phyloP scores from a whole-genome alignment of 2,888 invertebrate genomes.

The Aradus depressus region DNA sequence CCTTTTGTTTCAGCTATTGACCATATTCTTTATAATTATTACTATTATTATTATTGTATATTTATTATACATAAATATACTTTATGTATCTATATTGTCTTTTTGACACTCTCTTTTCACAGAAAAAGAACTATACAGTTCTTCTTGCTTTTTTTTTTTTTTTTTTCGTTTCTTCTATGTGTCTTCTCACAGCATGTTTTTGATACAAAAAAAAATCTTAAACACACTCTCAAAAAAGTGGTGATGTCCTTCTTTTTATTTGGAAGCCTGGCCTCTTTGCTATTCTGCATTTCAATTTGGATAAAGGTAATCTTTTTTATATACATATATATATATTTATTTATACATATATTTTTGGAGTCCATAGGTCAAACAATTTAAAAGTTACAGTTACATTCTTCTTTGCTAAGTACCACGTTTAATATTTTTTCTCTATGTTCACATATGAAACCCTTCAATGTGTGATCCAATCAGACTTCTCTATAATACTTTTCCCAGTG shows the following conservation, averaged over 20 bases:
- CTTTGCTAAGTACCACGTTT: neutral
- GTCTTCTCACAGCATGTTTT: conserved; percentile 16
- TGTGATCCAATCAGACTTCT: neutral
- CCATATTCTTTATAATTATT: conserved; percentile 5
- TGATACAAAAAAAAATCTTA: neutral
- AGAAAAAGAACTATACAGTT: neutral
- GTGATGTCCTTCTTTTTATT: conserved; percentile 12
- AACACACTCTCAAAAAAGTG: conserved; percentile 5
- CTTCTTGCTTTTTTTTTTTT: conserved; percentile 2
- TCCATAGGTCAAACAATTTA: too few species aligned
- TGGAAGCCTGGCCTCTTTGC: conserved; percentile 7
- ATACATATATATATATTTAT: neutral
- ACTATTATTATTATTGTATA: too few species aligned
- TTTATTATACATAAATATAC: too few species aligned
- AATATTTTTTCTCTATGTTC: neutral
- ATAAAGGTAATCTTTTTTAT: conserved; percentile 13
- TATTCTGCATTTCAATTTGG: conserved; percentile 6
- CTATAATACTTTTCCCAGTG: neutral
- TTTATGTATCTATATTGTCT: too few species aligned
- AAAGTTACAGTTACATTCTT: neutral
- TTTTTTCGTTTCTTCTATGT: conserved; percentile 13
- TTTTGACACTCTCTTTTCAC: neutral
- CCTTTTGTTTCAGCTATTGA: conserved; percentile 16
- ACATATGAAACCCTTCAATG: neutral
- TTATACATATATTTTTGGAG: neutral